These are phyloP conservation scores for Malacoctenus gilli DNA, from an alignment of 2,797 vertebrate species.

Conservation along the genomic window DNA sequence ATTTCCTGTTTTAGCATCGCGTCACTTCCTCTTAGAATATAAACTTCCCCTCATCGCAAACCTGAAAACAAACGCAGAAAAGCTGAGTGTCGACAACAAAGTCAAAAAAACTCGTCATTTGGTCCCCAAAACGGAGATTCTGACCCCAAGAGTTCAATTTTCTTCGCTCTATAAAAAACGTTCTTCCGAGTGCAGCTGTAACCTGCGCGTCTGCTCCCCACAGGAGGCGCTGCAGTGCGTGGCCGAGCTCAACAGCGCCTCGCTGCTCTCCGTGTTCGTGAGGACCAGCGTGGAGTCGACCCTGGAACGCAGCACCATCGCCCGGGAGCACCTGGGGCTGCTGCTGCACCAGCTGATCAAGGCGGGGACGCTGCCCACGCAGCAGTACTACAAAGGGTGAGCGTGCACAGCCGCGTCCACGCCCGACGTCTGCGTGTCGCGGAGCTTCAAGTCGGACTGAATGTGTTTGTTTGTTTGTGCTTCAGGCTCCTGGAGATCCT, in stretches of 20 bases:
- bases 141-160: no score
- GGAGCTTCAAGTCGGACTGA: no score
- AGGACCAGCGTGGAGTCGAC: conserved; percentile 91
- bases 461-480: conserved; percentile 2
- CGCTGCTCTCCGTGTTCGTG: conserved; percentile 92
- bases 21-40: no score
- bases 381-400: conserved; percentile 96
- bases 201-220: background rate
- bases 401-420: conserved; percentile 30
- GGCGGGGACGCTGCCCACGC: conserved; percentile 79
- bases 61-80: no score
- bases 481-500: conserved; percentile 90
- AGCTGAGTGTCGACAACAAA: no score
- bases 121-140: no score
- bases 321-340: conserved; percentile 89
- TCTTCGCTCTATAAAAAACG: no score
- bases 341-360: conserved; percentile 90
- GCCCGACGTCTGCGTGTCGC: no score
- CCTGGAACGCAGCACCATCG: conserved; percentile 92
- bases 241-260: conserved; percentile 87
- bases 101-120: background rate
- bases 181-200: no score
- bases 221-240: conserved; percentile 97
- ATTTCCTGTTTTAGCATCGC: no score
- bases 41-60: no score